Conservation (phyloP, 2,113 vertebrate genomes). For the Aix galericulata region DNA sequence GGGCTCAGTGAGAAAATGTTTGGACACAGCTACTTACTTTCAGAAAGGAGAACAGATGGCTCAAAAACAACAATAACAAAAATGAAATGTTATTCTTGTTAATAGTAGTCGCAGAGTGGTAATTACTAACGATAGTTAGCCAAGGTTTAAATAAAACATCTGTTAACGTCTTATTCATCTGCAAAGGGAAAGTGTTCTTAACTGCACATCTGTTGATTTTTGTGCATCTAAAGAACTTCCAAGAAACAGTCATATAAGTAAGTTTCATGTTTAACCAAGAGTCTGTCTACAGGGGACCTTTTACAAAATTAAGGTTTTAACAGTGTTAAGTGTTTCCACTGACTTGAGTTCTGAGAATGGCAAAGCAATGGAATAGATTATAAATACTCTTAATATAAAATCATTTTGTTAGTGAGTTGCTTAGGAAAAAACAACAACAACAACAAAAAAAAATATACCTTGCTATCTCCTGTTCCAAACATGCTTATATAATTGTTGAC, state of each 20-base stretch:
- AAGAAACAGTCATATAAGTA: not conserved
- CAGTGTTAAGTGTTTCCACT: not conserved
- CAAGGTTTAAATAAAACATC: not conserved
- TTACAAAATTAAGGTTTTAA: not conserved
- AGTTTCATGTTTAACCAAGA: not conserved
- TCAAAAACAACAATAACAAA: not conserved
- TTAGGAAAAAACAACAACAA: not conserved
- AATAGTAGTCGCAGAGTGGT: not conserved
- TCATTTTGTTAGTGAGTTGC: not conserved
- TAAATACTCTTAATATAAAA: not conserved
- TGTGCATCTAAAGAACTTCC: not conserved
- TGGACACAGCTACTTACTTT: not conserved
- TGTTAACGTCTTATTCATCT: not conserved
- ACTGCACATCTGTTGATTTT: not conserved
- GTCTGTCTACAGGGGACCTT: too few relatives aligned
- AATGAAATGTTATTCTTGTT: not conserved
- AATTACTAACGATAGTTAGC: not conserved
- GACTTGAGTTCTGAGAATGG: not conserved
- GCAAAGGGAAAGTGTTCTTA: not conserved
- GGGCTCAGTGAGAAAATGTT: not conserved
- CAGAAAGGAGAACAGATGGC: not conserved
- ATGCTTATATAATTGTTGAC: slow-evolving; percentile 93
- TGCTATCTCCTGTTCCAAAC: slow-evolving; percentile 89
- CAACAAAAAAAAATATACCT: slow-evolving; percentile 77
- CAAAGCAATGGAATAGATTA: not conserved